Evolutionary conservation across 2,888 invertebrate species (phyloP).

Genomic region (Neocrepidodera transversa): DNA sequence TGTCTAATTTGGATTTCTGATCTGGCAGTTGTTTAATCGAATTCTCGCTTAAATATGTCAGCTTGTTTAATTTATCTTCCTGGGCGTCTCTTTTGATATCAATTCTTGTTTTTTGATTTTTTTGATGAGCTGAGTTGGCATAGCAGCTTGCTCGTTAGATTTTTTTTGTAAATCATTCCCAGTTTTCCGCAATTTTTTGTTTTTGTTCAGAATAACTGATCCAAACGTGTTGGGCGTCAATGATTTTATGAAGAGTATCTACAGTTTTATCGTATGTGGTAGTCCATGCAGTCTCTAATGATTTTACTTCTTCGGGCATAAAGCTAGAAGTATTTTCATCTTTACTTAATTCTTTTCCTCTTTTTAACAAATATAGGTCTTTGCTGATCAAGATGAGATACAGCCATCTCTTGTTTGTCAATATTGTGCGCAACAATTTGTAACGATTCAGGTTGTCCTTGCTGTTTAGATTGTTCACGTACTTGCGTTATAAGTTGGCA

Average conservation of each 20-base stretch:
- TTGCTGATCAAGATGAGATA: slow-evolving; percentile 83
- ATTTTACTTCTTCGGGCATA: slow-evolving; percentile 81
- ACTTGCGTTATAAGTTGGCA: slow-evolving; percentile 79
- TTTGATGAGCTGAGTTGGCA: slow-evolving; percentile 79
- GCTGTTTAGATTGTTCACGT: slow-evolving; percentile 73
- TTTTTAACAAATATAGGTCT: slow-evolving; percentile 87
- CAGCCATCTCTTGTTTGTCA: slow-evolving; percentile 81
- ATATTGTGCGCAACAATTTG: slow-evolving; percentile 79
- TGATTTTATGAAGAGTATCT: slow-evolving; percentile 81
- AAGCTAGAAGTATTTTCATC: slow-evolving; percentile 88
- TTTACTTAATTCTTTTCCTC: slow-evolving; percentile 87
- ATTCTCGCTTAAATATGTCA: slow-evolving; percentile 75
- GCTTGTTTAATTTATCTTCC: slow-evolving; percentile 75
- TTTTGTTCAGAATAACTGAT: slow-evolving; percentile 85
- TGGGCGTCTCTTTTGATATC: slow-evolving; percentile 82
- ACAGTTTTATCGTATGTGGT: slow-evolving; percentile 85
- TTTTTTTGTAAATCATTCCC: slow-evolving; percentile 78
- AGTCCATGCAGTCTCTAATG: slow-evolving; percentile 88
- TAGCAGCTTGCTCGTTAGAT: slow-evolving; percentile 73
- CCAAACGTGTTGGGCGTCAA: slow-evolving; percentile 86
- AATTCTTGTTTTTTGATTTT: slow-evolving; percentile 83
- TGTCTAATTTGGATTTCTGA: slow-evolving; percentile 74
- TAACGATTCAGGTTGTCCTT: slow-evolving; percentile 71
- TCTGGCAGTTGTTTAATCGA: slow-evolving; percentile 74
- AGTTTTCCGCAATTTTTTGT: slow-evolving; percentile 80